These are phyloP conservation scores for Adelognathus sp. DNA, from an alignment of 2,888 invertebrate species.

Conservation along the genomic window DNA sequence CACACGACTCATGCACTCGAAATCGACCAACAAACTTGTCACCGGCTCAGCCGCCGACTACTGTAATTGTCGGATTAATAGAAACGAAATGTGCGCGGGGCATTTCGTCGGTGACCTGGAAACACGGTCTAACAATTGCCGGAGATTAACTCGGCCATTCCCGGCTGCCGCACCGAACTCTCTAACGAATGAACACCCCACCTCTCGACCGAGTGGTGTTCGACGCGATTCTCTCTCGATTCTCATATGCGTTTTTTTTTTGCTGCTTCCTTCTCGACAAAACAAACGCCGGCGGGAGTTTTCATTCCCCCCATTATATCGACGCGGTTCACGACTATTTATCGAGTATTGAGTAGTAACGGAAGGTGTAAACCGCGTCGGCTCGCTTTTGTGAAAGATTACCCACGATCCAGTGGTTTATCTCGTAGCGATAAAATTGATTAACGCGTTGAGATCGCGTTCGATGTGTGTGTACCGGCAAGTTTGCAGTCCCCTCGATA, in stretches of 20 bases:
- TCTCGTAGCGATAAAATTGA: slow-evolving; percentile 76
- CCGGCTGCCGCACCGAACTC: background rate
- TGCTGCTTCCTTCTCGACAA: slow-evolving; percentile 21
- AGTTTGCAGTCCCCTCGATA: slow-evolving; percentile 2
- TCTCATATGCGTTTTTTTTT: background rate
- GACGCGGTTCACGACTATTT: slow-evolving; percentile 34
- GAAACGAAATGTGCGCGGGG: slow-evolving; percentile 31
- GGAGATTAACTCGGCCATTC: slow-evolving; percentile 5
- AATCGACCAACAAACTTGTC: slow-evolving; percentile 60
- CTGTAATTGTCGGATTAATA: slow-evolving; percentile 66
- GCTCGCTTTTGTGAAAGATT: slow-evolving; percentile 47
- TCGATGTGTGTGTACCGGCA: slow-evolving; percentile 62
- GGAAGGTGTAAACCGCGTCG: slow-evolving; percentile 56
- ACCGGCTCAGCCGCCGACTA: slow-evolving; percentile 60
- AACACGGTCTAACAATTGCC: slow-evolving; percentile 37
- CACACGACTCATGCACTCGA: background rate
- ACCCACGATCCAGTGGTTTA: slow-evolving; percentile 65
- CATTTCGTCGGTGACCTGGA: slow-evolving; percentile 51
- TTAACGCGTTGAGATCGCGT: slow-evolving; percentile 71
- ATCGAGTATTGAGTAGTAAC: slow-evolving; percentile 43
- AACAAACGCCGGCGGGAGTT: slow-evolving; percentile 19
- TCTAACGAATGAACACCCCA: slow-evolving; percentile 39
- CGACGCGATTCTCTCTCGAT: background rate
- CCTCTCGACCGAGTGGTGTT: background rate
- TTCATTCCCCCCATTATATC: slow-evolving; percentile 40